Evolutionary conservation across 2,113 vertebrate species (phyloP), one percentile per base, ranked within the genome.

Genomic region (Dasyurus viverrinus): DNA sequence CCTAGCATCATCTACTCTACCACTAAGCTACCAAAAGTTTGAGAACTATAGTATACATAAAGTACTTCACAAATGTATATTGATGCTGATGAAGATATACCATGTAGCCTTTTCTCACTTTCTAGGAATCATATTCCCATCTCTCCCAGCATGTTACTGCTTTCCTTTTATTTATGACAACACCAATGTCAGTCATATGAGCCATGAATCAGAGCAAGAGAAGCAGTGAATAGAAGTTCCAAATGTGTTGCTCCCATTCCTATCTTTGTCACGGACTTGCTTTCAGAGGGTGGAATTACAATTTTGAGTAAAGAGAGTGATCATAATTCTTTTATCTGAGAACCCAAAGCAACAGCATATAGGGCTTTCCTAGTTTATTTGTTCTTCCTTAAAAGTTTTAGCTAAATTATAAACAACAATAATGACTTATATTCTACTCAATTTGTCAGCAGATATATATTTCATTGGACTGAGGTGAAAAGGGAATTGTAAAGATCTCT

Each of bases 11-110:
- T 76, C 27, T 27, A 60, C 30, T 36, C 30, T 16, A 23, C 47
- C 46, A 10, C 36, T 5, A 25, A 30, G 22, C 46, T 50, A 8
- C 10, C 8, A 60, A 10, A 26, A 6, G 26, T 52, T 48, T 23
- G 2, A 30, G 26, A 24, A 0, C 23, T 6, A 50, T 8, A 27
- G 26, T 14, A 26, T 6, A 68, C 36, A 23, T 9, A 24, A 68
- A 30, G 36, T 1, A 0, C 53, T 22, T 12, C 2, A 1, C 42
- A n/a, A n/a, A 4, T 57, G 23, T 52, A 90, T 47, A 9, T 55
- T 2, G 0, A 0, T 22, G 0, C 0, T 0, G 54, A 19, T 9
- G 6, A 60, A 30, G 10, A 60, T 46, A 47, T 0, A 54, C 14
- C 68, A 1, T 10, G 22, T 11, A 19, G 0, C 68, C n/a, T 2